Evolutionary conservation across 2,888 invertebrate species (phyloP).

Genomic region (Ctena decussata): DNA sequence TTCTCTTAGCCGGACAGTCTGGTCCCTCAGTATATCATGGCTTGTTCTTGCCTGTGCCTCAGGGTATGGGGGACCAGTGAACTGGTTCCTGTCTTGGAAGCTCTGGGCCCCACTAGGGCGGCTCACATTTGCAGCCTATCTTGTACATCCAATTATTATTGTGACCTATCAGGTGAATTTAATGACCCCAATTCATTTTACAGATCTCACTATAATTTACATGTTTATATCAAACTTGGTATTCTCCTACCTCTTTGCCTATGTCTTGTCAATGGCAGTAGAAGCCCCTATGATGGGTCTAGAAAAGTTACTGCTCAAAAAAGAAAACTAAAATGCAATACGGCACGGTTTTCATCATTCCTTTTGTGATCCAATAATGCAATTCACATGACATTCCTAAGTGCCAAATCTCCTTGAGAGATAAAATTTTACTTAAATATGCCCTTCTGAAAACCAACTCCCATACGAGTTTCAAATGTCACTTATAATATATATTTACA

Average conservation of each 20-base stretch:
- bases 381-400: no score
- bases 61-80: slow-evolving; percentile 90
- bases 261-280: slow-evolving; percentile 58
- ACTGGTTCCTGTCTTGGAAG: slow-evolving; percentile 93
- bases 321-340: neutral
- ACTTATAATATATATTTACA: no score
- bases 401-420: no score
- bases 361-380: no score
- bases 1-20: slow-evolving; percentile 87
- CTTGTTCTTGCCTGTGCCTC: slow-evolving; percentile 88
- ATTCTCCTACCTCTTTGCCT: slow-evolving; percentile 55
- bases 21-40: slow-evolving; percentile 88
- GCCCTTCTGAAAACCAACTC: no score
- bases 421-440: no score
- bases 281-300: slow-evolving; percentile 69
- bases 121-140: slow-evolving; percentile 97
- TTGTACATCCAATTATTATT: slow-evolving; percentile 87
- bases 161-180: slow-evolving; percentile 43
- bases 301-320: slow-evolving; percentile 52
- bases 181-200: slow-evolving; percentile 43
- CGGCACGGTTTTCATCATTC: no score
- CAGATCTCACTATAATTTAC: slow-evolving; percentile 48
- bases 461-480: no score
- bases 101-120: slow-evolving; percentile 95
- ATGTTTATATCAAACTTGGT: slow-evolving; percentile 52